Base-by-base conservation (phyloP, 2,113 vertebrate genomes). In the Serilophus lunatus region DNA sequence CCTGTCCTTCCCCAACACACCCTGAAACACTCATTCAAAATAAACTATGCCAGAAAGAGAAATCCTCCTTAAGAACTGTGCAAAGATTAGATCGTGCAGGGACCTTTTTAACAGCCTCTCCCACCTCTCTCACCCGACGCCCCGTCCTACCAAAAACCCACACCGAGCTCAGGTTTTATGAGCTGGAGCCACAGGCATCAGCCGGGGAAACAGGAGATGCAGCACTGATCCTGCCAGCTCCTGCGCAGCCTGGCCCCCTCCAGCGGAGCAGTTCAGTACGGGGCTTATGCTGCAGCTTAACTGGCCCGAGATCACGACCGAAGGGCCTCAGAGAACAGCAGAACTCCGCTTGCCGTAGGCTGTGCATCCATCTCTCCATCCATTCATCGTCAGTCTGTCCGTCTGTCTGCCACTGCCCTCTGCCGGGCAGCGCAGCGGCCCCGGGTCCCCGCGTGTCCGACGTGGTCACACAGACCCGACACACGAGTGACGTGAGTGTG, bases 401-500 rank as follows among this genome's bases (percentile, higher is more conserved):
- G 9, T 86, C 92, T 59, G 83, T 82, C 60, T 24, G 84, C 24
- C 90, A 88, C 33, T 88, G 95, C 94, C 95, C 94, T 93, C 94
- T 97, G 93, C 92, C 64, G 84, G 96, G 75, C 16, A 88, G 33
- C 8, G 2, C 2, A 1, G 20, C 2, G 9, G 40, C 24, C 15
- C 28, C 12, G 5, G 28, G 16, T 26, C 42, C 35, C 9, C 2
- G 15, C 10, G 2, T 23, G 50, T 35, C 70, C 28, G 0, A 13
- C 4, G 3, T 0, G 18, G 35, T 23, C 23, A 5, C 33, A 1
- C 26, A 2, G n/a, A 13, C 12, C 70, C 3, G 4, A 14, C 8
- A 31, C 18, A 3, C 0, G 3, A 13, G 51, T 0, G 8, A 31
- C 18, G 3, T 0, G 3, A 13, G 51, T 0, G 8, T 1, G 35